A percentile compares a stretch with the other conserved stretches of the same genome.
Conservation (phyloP, 2,797 vertebrate genomes). For the Choloepus didactylus region DNA sequence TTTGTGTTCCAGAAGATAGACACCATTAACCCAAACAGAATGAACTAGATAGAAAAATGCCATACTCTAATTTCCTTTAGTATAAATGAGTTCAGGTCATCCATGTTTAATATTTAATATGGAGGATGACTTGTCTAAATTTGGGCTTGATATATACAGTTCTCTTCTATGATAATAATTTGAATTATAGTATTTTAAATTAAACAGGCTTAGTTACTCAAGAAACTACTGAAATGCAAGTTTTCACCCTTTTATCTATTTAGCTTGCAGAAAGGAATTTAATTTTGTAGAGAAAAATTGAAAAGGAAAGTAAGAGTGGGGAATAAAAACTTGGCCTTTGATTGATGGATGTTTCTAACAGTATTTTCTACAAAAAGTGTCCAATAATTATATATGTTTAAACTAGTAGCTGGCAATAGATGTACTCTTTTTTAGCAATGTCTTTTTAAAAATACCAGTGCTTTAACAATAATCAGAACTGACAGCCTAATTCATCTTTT, state of each 20-base stretch:
- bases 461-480: conserved; percentile 90
- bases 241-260: not conserved
- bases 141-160: not conserved
- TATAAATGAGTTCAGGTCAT: not conserved
- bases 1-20: not conserved
- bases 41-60: not conserved
- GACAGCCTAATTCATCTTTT: conserved; percentile 92
- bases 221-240: conserved; percentile 48
- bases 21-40: not conserved
- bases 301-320: not conserved
- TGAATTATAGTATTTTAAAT: conserved; percentile 19
- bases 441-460: conserved; percentile 78
- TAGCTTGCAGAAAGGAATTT: not conserved
- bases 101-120: conserved; percentile 26
- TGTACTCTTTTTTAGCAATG: conserved; percentile 74
- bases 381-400: conserved; percentile 72
- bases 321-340: conserved; percentile 39
- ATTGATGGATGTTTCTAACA: conserved; percentile 50
- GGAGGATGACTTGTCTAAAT: not conserved
- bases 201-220: conserved; percentile 26
- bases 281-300: conserved; percentile 20
- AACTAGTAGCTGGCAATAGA: conserved; percentile 74
- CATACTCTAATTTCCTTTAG: not conserved
- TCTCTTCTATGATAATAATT: conserved; percentile 11
- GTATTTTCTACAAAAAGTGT: conserved; percentile 48